Evolutionary conservation across 2,797 vertebrate species (phyloP).

Genomic region (Limnodromus scolopaceus): DNA sequence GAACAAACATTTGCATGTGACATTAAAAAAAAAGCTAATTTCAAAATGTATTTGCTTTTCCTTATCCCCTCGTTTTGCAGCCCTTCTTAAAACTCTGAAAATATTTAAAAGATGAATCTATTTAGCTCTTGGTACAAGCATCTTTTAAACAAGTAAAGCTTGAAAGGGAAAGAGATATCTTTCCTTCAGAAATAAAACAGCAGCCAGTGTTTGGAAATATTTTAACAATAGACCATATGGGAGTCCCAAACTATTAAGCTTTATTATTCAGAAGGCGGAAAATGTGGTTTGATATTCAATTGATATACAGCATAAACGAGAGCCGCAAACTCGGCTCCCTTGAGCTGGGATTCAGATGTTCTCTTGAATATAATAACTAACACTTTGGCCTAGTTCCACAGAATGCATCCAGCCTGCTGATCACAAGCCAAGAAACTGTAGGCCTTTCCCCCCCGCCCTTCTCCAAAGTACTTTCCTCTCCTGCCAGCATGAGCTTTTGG

Average conservation of each 20-base stretch:
- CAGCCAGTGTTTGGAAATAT: constrained; percentile 72
- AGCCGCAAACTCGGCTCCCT: constrained; percentile 63
- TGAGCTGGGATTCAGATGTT: constrained; percentile 73
- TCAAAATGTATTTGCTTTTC: constrained; percentile 51
- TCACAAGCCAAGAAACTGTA: constrained; percentile 59
- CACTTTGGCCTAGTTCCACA: constrained; percentile 67
- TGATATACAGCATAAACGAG: constrained; percentile 70
- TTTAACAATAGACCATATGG: constrained; percentile 77
- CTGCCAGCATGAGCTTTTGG: constrained; percentile 46
- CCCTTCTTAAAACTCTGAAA: not conserved
- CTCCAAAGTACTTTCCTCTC: constrained; percentile 48
- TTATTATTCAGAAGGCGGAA: constrained; percentile 75
- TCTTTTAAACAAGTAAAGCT: constrained; percentile 30
- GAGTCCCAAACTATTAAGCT: constrained; percentile 74
- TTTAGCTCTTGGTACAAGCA: constrained; percentile 20
- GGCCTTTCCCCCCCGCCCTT: not conserved
- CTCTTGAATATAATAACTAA: constrained; percentile 72
- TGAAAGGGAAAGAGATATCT: constrained; percentile 28
- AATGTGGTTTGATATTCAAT: constrained; percentile 74
- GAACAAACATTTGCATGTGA: constrained; percentile 55
- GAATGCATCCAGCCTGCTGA: constrained; percentile 68
- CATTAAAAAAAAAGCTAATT: constrained; percentile 4
- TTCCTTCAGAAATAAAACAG: constrained; percentile 43
- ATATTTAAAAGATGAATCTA: not conserved
- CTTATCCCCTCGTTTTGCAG: not conserved